These are phyloP conservation scores for Chunga burmeisteri DNA, from an alignment of 2,113 vertebrate species.

Conservation along the genomic window DNA sequence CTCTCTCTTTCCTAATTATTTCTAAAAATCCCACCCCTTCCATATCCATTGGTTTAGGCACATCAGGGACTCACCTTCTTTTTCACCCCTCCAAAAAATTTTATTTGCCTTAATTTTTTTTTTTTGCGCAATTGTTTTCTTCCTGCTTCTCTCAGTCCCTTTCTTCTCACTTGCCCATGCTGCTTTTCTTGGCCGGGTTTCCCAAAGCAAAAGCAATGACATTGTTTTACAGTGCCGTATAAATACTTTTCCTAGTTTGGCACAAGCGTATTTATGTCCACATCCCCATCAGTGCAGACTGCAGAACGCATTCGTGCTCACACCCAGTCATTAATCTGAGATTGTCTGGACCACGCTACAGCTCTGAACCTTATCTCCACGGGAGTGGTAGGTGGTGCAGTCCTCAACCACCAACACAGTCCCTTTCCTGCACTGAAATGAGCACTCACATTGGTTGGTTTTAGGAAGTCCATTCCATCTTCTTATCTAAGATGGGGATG, in stretches of 20 bases:
- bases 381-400: background rate
- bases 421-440: background rate
- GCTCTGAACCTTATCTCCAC: background rate
- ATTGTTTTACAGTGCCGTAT: background rate
- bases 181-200: background rate
- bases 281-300: fast-evolving
- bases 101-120: background rate
- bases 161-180: background rate
- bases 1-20: background rate
- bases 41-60: background rate
- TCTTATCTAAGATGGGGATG: background rate
- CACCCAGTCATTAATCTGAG: background rate
- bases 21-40: background rate
- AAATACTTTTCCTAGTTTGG: background rate
- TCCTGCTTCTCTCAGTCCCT: background rate
- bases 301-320: background rate
- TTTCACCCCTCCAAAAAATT: fast-evolving
- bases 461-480: background rate
- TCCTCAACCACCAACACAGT: background rate
- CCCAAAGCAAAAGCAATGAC: background rate
- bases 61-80: background rate
- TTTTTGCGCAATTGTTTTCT: background rate
- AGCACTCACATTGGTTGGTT: fast-evolving
- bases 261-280: background rate
- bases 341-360: background rate